Percentiles rank a stretch among this genome's conserved stretches.
These are phyloP conservation scores for Melipona bicolor DNA, from an alignment of 2,888 invertebrate species.

Conservation along the genomic window DNA sequence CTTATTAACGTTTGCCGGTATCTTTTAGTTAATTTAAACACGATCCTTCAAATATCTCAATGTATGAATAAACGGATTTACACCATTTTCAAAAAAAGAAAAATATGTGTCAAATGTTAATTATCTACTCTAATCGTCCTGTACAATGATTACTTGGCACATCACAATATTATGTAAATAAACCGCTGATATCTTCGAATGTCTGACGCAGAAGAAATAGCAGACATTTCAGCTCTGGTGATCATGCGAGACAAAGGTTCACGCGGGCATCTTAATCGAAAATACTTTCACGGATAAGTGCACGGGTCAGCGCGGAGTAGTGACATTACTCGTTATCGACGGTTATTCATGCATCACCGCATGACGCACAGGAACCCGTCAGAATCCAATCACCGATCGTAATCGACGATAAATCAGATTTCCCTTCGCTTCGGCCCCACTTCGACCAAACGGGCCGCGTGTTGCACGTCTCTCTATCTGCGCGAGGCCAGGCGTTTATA, in stretches of 20 bases:
- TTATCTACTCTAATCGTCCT: no score
- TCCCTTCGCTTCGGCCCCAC: conserved; percentile 46
- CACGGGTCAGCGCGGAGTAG: conserved; percentile 68
- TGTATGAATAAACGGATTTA: no score
- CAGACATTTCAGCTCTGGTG: not conserved
- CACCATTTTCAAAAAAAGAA: no score
- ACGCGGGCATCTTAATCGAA: conserved; percentile 35
- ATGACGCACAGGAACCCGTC: conserved; percentile 68
- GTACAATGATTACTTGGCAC: no score
- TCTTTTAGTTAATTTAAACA: no score
- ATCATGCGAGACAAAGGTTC: conserved; percentile 4
- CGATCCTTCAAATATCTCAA: no score
- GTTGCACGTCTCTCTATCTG: conserved; percentile 51
- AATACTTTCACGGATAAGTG: conserved; percentile 67
- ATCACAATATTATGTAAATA: not conserved
- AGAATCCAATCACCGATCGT: conserved; percentile 79
- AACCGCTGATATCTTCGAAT: not conserved
- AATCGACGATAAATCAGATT: conserved; percentile 81
- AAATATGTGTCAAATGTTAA: no score
- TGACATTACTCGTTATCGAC: conserved; percentile 77
- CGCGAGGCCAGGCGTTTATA: conserved; percentile 65
- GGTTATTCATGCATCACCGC: conserved; percentile 75
- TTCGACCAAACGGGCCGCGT: conserved; percentile 17
- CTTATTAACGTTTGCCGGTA: no score
- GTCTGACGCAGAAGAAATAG: not conserved